Base-by-base conservation (phyloP, 92 coral and sea anemone genomes). In the Porites rus region DNA sequence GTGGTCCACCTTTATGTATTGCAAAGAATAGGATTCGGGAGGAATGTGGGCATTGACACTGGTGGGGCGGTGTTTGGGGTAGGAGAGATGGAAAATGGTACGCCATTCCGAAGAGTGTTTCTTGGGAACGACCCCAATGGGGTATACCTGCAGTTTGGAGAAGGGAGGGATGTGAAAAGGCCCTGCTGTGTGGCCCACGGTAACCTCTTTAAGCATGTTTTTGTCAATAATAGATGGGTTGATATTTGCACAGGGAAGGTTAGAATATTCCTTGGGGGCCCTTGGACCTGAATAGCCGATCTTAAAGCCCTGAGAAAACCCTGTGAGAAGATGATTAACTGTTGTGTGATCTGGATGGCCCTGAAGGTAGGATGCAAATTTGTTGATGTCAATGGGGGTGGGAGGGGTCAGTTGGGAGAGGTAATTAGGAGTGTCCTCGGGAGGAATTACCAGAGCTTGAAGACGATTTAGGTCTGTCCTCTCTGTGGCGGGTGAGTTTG, bases 171-270 rank as follows among this genome's bases (percentile, higher is more conserved):
- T 65, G 24, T 19, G 20, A 17, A 24, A 24, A 19, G 43, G 43
- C 38, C 69, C 69, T 1, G 54, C 56, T 14, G 56, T 62, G 54
- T 31, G 81, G 25, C 81, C 81, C 28, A 59, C 14, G 5, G 51
- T 6, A 4, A 77, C 69, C 58, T 77, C 81, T 77, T 77, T 77
- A 7, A 31, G 25, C 19, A 77, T 60, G 50, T 62, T 77, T 13
- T 60, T 62, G 69, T 24, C 50, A 4, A 77, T 62, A 8, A 77
- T 17, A 8, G 67, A 24, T 5, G 80, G 80, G 21, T 76, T 58
- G 1, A 6, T 28, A 12, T 13, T 50, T 12, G 62, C 77, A 17
- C 14, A 50, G 16, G n/a, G 77, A 5, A 72, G 25, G 25, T 72
- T 50, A 38, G 46, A 38, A 38, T 38, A 38, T 38, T 38, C 46